Conservation (phyloP, 2,797 vertebrate species). For the Enteromius treurensis region DNA sequence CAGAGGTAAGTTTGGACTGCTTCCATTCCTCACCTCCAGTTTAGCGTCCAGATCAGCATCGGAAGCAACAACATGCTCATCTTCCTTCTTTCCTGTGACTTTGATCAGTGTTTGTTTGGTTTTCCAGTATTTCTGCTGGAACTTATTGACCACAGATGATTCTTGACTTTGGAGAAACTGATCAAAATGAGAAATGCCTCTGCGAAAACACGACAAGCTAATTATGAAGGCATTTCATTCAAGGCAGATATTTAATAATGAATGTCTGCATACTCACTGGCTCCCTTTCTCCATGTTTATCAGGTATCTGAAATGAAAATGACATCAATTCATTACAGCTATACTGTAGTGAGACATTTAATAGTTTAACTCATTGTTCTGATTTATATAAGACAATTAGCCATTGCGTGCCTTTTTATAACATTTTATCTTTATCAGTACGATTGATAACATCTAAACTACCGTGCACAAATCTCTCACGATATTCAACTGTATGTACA, state of each 20-base stretch:
- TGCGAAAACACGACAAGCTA: slow-evolving; percentile 55
- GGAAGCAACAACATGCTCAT: slow-evolving; percentile 93
- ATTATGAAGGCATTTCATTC: not conserved
- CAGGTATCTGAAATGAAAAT: slow-evolving; percentile 56
- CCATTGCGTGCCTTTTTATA: not conserved
- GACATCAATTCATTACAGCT: not conserved
- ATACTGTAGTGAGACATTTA: not conserved
- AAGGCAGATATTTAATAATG: not conserved
- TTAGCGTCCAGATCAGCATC: slow-evolving; percentile 95
- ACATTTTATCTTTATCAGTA: not conserved
- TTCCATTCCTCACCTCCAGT: slow-evolving; percentile 83
- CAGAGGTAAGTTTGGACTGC: slow-evolving; percentile 12
- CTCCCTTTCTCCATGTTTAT: slow-evolving; percentile 73
- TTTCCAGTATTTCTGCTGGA: slow-evolving; percentile 97
- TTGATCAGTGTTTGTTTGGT: slow-evolving; percentile 97
- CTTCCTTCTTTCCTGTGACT: slow-evolving; percentile 95
- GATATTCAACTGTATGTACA: not conserved
- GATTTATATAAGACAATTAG: not conserved
- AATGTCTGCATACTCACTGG: slow-evolving; percentile 69
- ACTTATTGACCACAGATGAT: slow-evolving; percentile 94
- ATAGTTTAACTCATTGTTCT: not conserved
- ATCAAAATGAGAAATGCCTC: slow-evolving; percentile 85
- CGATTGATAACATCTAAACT: not conserved
- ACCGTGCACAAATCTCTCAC: not conserved
- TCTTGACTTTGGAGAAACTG: slow-evolving; percentile 88